Base-by-base conservation (phyloP, 2,797 vertebrate genomes). In the Heteromormyrus szaboi region DNA sequence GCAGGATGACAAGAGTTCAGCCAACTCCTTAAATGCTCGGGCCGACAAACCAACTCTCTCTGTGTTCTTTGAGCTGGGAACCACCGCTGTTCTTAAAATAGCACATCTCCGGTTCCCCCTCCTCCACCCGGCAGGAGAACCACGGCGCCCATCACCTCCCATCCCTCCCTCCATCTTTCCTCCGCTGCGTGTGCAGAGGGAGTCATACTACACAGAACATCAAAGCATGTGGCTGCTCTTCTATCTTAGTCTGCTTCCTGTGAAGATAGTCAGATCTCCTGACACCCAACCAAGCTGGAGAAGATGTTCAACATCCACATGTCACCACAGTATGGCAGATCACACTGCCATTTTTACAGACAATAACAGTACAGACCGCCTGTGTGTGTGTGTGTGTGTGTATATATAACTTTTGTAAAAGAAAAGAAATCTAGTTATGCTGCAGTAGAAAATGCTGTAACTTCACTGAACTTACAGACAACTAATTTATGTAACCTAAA, bases 181-280 rank as follows among this genome's bases (percentile, higher is more conserved):
- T 46, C 44, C 37, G 65, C 89, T 84, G 83, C 33, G 12, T 59
- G 83, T 41, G 83, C 54, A 19, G 89, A 88, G 90, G 37, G 87
- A 91, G 88, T 89, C 87, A 46, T 76, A 83, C 68, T 86, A 33
- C 89, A 62, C 54, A 89, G 86, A 90, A 87, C 87, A 90, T 65
- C 53, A 81, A 90, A 89, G 90, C 87, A 22, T 65, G 56, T 33
- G 44, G 17, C 89, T 89, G 86, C 79, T 89, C 62, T 56, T 62
- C 72, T 79, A 65, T 90, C 89, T 92, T 79, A 89, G 87, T 90
- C 90, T 89, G 79, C 72, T 90, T 91, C 89, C 87, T 90, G 89
- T 90, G 76, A 65, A 76, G n/a, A 48, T n/a, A 84, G 50, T 56
- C 54, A 54, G 85, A 79, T 22, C 85, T 51, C 72, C 84, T 9